Percentiles rank a stretch among this genome's conserved stretches.
Evolutionary conservation across 2,888 invertebrate species (phyloP).

Genomic region (Bellardia pandia): DNA sequence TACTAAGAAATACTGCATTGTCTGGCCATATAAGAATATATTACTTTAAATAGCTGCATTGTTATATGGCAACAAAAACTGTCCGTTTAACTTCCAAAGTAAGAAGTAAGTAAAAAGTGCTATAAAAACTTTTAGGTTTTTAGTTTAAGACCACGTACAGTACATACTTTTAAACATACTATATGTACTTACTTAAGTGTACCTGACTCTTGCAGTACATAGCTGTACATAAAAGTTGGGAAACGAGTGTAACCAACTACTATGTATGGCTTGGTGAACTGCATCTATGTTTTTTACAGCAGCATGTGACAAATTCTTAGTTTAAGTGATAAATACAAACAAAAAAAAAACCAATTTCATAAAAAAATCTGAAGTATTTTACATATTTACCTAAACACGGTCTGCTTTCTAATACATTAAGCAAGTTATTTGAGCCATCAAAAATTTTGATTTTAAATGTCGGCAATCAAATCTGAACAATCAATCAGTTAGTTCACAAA

Average conservation of each 20-base stretch:
- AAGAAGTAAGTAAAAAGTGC: constrained; percentile 32
- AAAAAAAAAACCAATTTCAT: neutral
- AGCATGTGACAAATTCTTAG: constrained; percentile 2
- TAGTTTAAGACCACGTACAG: constrained; percentile 31
- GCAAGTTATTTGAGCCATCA: too few species aligned
- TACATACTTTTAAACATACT: constrained; percentile 1
- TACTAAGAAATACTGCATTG: too few species aligned
- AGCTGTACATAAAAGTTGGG: neutral
- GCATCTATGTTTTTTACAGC: constrained; percentile 2
- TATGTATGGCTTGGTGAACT: neutral
- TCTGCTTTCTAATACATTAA: too few species aligned
- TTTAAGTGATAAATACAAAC: neutral
- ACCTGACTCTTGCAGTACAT: constrained; percentile 10
- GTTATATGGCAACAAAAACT: constrained; percentile 6
- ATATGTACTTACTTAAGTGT: neutral
- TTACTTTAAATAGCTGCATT: constrained; percentile 6
- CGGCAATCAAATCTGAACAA: too few species aligned
- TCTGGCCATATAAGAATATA: neutral
- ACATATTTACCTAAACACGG: too few species aligned
- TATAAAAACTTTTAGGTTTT: constrained; percentile 27
- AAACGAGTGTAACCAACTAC: neutral
- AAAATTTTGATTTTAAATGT: too few species aligned
- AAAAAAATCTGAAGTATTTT: too few species aligned
- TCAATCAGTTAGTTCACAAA: too few species aligned
- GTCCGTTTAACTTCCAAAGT: constrained; percentile 33